Evolutionary conservation across 2,888 invertebrate genomes (phyloP).

Genomic region (Stenchaetothrips biformis): DNA sequence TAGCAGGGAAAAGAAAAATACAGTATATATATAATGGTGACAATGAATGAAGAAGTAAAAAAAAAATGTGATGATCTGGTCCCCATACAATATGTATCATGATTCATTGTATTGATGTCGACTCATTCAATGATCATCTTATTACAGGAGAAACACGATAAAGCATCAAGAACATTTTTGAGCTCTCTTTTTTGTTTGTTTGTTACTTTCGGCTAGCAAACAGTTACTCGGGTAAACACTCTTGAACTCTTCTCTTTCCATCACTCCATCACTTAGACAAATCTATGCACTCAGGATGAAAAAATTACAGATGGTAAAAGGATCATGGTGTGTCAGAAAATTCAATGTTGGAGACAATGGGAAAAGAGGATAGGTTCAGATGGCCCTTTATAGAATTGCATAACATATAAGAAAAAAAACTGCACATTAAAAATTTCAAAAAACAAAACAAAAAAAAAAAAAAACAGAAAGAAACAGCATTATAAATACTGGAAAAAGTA

Average conservation of each 20-base stretch:
- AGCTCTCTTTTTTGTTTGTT: background rate
- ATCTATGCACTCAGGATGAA: background rate
- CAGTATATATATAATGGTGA: background rate
- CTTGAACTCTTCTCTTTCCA: no score
- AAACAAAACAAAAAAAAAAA: background rate
- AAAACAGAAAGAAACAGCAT: background rate
- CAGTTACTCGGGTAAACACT: background rate
- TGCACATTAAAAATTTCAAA: background rate
- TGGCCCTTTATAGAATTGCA: background rate
- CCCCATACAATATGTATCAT: background rate
- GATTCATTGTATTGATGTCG: background rate
- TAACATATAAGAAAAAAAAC: background rate
- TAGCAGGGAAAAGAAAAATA: background rate
- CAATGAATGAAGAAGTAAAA: background rate
- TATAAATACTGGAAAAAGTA: background rate
- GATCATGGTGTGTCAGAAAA: background rate
- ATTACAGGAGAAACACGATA: background rate
- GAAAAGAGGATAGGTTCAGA: background rate
- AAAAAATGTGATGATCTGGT: slow-evolving; percentile 20
- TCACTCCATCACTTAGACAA: background rate
- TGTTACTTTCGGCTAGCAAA: background rate
- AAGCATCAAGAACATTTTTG: background rate
- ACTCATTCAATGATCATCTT: background rate
- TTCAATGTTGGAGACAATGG: background rate
- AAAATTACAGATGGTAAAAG: background rate